phyloP scores from a whole-genome alignment of 2,797 vertebrate species.

The Pseudomugil tenellus region DNA sequence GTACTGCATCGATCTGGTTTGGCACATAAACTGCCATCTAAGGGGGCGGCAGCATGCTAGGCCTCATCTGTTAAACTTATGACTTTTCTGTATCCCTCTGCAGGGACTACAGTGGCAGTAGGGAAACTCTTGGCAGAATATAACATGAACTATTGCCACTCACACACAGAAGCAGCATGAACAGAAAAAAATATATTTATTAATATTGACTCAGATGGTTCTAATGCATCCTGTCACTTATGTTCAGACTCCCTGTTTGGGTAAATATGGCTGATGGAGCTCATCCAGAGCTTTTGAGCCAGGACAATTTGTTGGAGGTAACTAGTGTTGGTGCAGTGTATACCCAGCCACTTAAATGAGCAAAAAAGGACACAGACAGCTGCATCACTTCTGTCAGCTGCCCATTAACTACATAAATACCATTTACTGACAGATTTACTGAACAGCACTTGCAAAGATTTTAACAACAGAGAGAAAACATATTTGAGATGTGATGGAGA shows the following conservation, averaged over 20 bases:
- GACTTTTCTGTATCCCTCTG: conserved; percentile 30
- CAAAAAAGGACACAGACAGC: conserved; percentile 19
- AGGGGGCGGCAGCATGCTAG: conserved; percentile 22
- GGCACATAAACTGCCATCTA: conserved; percentile 35
- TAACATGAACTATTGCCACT: conserved; percentile 17
- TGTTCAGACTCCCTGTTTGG: not conserved
- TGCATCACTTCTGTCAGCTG: conserved; percentile 50
- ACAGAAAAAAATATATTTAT: conserved; percentile 20
- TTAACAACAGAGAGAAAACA: conserved; percentile 48
- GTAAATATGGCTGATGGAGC: conserved; percentile 18
- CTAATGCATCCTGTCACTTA: conserved; percentile 10
- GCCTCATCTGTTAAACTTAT: conserved; percentile 28
- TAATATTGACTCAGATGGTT: conserved; percentile 18
- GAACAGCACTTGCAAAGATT: conserved; percentile 57
- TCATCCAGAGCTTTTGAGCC: conserved; percentile 4
- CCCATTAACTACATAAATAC: conserved; percentile 47
- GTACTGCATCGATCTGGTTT: conserved; percentile 15
- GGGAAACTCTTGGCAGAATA: conserved; percentile 38
- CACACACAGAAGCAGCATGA: conserved; percentile 30
- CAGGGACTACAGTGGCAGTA: conserved; percentile 4
- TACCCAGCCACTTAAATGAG: not conserved
- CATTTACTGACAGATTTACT: conserved; percentile 53
- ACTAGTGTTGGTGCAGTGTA: conserved; percentile 15
- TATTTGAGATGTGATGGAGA: conserved; percentile 19
- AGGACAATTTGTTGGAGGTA: conserved; percentile 18